A percentile compares a stretch with the other conserved stretches of the same genome.
phyloP scores from a whole-genome alignment of 2,113 vertebrate species.

The Heliornis fulica region DNA sequence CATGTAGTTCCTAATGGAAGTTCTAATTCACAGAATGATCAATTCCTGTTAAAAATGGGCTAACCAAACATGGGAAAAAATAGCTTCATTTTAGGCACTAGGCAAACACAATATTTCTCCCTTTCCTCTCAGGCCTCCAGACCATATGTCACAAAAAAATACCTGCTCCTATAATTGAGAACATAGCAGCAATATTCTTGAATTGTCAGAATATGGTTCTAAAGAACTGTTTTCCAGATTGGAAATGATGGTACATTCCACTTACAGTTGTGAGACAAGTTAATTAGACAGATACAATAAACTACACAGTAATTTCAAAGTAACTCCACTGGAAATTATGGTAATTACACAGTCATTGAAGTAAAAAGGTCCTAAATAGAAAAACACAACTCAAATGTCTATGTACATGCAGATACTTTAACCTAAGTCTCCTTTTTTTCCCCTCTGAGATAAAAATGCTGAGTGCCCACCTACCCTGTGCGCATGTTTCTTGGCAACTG shows the following conservation, averaged over 20 bases:
- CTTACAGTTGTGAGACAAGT: conserved; percentile 60
- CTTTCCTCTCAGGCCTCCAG: background rate
- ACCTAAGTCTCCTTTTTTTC: background rate
- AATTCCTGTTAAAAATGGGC: conserved; percentile 15
- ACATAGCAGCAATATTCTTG: conserved; percentile 3
- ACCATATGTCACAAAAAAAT: background rate
- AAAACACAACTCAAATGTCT: background rate
- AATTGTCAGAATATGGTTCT: background rate
- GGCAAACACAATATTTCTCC: background rate
- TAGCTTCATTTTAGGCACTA: background rate
- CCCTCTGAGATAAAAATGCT: background rate
- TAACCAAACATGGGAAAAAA: conserved; percentile 15
- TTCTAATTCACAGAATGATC: background rate
- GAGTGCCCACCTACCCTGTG: background rate
- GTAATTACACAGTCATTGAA: conserved; percentile 47
- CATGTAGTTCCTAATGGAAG: background rate
- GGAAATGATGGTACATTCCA: conserved; percentile 60
- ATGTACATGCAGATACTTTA: background rate
- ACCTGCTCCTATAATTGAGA: background rate
- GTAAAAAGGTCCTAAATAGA: conserved; percentile 43
- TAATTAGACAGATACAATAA: conserved; percentile 71
- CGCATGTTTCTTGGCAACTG: background rate
- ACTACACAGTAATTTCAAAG: conserved; percentile 55
- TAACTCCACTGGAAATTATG: conserved; percentile 42
- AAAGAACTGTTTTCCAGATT: conserved; percentile 5